phyloP scores from a whole-genome alignment of 2,113 vertebrate species.

The Junco hyemalis region DNA sequence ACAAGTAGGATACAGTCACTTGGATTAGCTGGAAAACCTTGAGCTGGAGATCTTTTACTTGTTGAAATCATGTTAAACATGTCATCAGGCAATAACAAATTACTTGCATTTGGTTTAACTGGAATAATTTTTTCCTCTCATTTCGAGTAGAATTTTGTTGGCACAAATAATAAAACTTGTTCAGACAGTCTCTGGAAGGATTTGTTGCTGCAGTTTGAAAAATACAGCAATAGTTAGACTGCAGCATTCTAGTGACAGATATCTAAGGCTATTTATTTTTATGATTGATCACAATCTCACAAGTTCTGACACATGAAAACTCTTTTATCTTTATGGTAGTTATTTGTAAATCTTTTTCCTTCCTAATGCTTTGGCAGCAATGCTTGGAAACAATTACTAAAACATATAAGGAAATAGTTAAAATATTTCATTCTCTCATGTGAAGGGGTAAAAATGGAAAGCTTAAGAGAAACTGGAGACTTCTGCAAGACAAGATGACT shows the following conservation, averaged over 20 bases:
- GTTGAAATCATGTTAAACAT: conserved; percentile 36
- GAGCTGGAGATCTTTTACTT: conserved; percentile 7
- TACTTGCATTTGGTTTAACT: conserved; percentile 52
- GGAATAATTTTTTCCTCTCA: conserved; percentile 55
- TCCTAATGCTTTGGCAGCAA: not conserved
- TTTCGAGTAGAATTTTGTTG: conserved; percentile 56
- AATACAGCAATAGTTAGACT: not conserved
- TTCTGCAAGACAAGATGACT: conserved; percentile 4
- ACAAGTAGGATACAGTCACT: not conserved
- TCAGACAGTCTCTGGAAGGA: conserved; percentile 16
- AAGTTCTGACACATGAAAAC: conserved; percentile 20
- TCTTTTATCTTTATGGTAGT: conserved; percentile 14
- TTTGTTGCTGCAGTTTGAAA: conserved; percentile 46
- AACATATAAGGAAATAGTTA: not conserved
- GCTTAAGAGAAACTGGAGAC: not conserved
- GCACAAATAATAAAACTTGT: conserved; percentile 43
- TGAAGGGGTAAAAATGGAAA: not conserved
- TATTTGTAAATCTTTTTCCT: conserved; percentile 11
- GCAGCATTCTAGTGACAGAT: not conserved
- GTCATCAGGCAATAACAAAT: conserved; percentile 54
- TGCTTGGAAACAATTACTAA: not conserved
- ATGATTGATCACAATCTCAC: conserved; percentile 26
- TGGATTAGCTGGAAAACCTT: conserved; percentile 17
- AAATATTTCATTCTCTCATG: not conserved
- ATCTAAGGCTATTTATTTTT: conserved; percentile 29